Base-by-base conservation (phyloP, 2,113 vertebrate species). In the Leucoraja erinaceus region DNA sequence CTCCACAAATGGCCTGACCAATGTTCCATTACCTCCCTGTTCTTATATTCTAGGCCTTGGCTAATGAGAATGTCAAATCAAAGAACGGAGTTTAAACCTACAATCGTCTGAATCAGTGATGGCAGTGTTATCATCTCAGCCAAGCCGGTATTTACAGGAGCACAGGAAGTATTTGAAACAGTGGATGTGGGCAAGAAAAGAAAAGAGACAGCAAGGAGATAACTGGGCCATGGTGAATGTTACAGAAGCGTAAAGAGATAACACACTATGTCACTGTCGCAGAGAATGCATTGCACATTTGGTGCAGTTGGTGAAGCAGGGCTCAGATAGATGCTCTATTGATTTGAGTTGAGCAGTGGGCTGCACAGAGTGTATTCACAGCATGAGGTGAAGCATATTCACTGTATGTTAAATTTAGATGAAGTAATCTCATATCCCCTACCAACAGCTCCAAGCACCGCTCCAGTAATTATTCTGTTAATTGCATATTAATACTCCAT, bases 401-500 rank as follows among this genome's bases (percentile, higher is more conserved):
- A n/a, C 10, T 4, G 54, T 59, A 84, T 84, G 28, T 16, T 66
- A 66, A 61, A 90, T 68, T 90, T 90, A 68, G 14, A 38, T 33
- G 61, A 88, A 88, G 14, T n/a, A 63, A 59, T 25, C 61, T 56
- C 61, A 88, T 66, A 61, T 88, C 11, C n/a, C 66, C 54, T 16
- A 22, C 54, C 18, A 63, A 59, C 56, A 61, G 28, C 28, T 16
- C 56, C 56, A 88, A 59, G 31, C 63, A 20, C 5, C n/a, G 16
- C 28, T 28, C 63, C 11, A 38, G 59, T 16, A 70, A 68, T 70
- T 90, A 90, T 38, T 47, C 38, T 70, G 31, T 68, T 66, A 38
- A 90, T 38, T 90, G 28, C 68, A 70, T 70, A 70, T 90, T 25
- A 90, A 90, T 90, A 12, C 7, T 70, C 16, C 88, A 90, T 61